Percentiles rank a stretch among this genome's conserved stretches.
Conservation (phyloP, 2,888 invertebrate species). For the Syrphus vitripennis region DNA sequence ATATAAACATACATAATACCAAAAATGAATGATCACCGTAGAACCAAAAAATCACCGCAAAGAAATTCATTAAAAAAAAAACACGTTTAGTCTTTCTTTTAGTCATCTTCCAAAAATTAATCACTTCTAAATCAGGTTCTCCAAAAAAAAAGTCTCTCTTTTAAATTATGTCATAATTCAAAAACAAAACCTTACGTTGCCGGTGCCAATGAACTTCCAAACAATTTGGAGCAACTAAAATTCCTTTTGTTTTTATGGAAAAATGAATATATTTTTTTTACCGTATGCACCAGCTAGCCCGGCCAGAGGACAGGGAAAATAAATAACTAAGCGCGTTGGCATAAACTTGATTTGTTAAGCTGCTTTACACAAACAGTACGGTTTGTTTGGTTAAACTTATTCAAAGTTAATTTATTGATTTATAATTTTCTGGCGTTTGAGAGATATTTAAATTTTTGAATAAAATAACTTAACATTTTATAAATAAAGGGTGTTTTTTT, state of each 20-base stretch:
- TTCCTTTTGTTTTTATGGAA: not conserved
- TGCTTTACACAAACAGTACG: not conserved
- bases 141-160: not conserved
- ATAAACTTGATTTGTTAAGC: not conserved
- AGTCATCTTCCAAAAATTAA: not conserved
- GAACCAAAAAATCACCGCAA: no score
- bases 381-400: not conserved
- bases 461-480: no score
- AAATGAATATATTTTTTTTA: not conserved
- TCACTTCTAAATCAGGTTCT: not conserved
- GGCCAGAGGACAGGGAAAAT: not conserved
- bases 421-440: no score
- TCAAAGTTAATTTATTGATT: no score
- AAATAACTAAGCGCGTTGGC: not conserved
- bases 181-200: not conserved
- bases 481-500: no score
- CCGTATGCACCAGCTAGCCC: not conserved
- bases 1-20: no score
- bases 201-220: not conserved
- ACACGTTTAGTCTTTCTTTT: not conserved
- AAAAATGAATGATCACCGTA: no score
- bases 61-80: no score
- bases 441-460: no score
- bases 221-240: conserved; percentile 1
- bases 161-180: not conserved